Evolutionary conservation across 2,888 invertebrate species (phyloP).

Genomic region (Hyles lineata): DNA sequence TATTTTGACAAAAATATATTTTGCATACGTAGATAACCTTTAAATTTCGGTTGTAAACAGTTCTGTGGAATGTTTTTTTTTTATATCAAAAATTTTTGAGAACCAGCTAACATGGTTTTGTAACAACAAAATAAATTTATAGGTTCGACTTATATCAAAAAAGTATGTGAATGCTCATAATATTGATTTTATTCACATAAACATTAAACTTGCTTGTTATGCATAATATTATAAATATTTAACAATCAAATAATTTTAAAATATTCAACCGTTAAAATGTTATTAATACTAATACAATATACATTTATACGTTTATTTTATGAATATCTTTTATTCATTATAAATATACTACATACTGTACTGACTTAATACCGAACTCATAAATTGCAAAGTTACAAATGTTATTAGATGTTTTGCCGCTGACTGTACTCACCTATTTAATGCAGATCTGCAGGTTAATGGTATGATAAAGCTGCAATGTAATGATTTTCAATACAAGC

Average conservation of each 20-base stretch:
- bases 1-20: background rate
- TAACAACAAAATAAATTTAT: background rate
- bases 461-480: constrained; percentile 56
- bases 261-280: too few relatives aligned
- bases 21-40: constrained; percentile 20
- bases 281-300: too few relatives aligned
- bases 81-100: background rate
- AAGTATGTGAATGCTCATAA: too few relatives aligned
- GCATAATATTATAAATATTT: too few relatives aligned
- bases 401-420: constrained; percentile 33
- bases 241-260: too few relatives aligned
- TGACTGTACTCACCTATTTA: constrained; percentile 60
- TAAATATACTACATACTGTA: too few relatives aligned
- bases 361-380: too few relatives aligned
- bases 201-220: too few relatives aligned
- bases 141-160: background rate
- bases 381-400: too few relatives aligned
- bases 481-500: constrained; percentile 53
- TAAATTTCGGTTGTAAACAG: background rate
- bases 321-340: too few relatives aligned
- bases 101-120: background rate
- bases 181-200: too few relatives aligned
- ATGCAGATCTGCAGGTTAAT: constrained; percentile 57
- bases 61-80: background rate
- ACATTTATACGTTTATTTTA: too few relatives aligned